phyloP scores from a whole-genome alignment of 2,888 invertebrate species.

The Galeruca laticollis region DNA sequence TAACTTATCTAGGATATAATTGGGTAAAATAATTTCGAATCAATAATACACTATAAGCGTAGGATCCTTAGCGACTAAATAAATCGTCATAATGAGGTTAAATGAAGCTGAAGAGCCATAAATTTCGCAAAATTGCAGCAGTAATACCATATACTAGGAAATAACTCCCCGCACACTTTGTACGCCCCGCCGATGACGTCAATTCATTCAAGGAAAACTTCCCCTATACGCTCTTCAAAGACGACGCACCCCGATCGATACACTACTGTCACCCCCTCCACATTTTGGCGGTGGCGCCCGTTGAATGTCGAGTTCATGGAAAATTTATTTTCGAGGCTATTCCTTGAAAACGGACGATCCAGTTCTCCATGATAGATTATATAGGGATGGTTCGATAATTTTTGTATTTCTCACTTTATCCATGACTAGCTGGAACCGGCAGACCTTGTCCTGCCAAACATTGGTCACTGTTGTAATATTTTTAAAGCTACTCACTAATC shows the following conservation, averaged over 20 bases:
- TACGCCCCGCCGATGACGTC: conserved; percentile 48
- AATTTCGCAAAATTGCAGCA: conserved; percentile 14
- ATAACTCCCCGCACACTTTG: conserved; percentile 15
- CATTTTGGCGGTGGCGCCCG: neutral
- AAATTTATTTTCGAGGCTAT: conserved; percentile 19
- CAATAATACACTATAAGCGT: too few relatives aligned
- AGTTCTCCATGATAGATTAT: neutral
- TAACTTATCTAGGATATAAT: too few relatives aligned
- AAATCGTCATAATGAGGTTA: neutral
- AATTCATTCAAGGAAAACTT: conserved; percentile 54
- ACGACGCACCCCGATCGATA: conserved; percentile 46
- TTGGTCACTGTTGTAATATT: too few relatives aligned
- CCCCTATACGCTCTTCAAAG: conserved; percentile 49
- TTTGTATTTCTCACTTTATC: neutral
- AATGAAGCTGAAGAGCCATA: neutral
- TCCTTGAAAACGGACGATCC: conserved; percentile 12
- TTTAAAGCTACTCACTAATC: too few relatives aligned
- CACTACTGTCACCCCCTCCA: conserved; percentile 41
- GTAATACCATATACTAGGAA: conserved; percentile 23
- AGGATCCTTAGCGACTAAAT: neutral
- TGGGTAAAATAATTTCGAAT: too few relatives aligned
- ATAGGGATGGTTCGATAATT: conserved; percentile 11
- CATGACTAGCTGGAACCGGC: too few relatives aligned
- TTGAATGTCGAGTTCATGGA: conserved; percentile 34
- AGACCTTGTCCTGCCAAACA: too few relatives aligned